A percentile compares a stretch with the other conserved stretches of the same genome.
phyloP scores from a whole-genome alignment of 2,113 vertebrate species.

The Limnothrissa miodon region DNA sequence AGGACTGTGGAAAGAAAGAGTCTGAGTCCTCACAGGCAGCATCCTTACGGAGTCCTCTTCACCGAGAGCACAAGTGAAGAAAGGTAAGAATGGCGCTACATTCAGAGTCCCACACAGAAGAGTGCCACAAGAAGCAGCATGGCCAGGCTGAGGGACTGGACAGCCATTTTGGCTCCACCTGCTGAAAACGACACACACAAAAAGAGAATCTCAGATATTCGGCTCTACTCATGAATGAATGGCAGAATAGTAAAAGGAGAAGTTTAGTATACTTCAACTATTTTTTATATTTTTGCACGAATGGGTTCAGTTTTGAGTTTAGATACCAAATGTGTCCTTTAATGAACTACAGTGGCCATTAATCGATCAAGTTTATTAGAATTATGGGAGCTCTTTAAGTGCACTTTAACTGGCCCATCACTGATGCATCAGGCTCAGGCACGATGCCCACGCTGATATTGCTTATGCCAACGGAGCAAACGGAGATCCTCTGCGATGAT shows the following conservation, averaged over 20 bases:
- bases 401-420: neutral
- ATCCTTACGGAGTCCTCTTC: slow-evolving; percentile 73
- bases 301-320: too few species aligned
- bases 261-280: neutral
- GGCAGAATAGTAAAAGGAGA: neutral
- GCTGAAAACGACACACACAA: slow-evolving; percentile 34
- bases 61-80: slow-evolving; percentile 60
- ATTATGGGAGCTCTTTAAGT: neutral
- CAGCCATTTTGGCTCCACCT: slow-evolving; percentile 58
- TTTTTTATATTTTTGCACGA: too few species aligned
- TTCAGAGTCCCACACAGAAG: slow-evolving; percentile 85
- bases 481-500: neutral
- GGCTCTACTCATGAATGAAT: too few species aligned
- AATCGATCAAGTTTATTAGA: neutral
- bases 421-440: neutral
- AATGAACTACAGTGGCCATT: neutral
- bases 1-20: slow-evolving; percentile 73
- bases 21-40: slow-evolving; percentile 70
- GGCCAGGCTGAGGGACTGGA: slow-evolving; percentile 62
- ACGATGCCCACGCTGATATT: neutral
- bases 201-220: slow-evolving; percentile 32
- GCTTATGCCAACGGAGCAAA: neutral
- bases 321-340: too few species aligned
- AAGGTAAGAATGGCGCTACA: slow-evolving; percentile 76
- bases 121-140: slow-evolving; percentile 75